These are phyloP conservation scores for Neosilurus mollespiculum DNA, from an alignment of 2,797 vertebrate species.

Conservation along the genomic window DNA sequence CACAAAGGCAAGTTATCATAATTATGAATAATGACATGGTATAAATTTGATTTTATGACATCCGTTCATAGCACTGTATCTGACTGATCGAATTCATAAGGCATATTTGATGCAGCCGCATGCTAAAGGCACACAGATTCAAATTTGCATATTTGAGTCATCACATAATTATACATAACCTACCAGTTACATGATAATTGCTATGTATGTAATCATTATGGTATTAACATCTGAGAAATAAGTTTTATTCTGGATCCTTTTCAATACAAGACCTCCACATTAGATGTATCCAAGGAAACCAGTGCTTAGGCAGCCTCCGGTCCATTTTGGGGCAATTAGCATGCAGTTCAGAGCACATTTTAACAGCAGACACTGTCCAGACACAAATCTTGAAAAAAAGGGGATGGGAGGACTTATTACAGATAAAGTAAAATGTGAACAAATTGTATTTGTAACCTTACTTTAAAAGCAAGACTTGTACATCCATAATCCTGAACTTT, in stretches of 20 bases:
- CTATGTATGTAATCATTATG: conserved; percentile 44
- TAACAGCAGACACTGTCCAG: conserved; percentile 34
- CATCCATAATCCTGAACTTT: background rate
- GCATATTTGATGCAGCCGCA: conserved; percentile 21
- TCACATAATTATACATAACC: conserved; percentile 48
- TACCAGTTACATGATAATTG: conserved; percentile 47
- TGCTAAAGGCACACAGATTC: background rate
- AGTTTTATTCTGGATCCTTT: conserved; percentile 44
- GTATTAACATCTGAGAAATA: conserved; percentile 45
- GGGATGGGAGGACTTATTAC: background rate
- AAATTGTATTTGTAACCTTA: conserved; percentile 18
- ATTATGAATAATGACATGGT: conserved; percentile 30
- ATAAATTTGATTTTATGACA: conserved; percentile 44
- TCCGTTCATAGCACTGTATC: conserved; percentile 14
- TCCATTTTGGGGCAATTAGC: conserved; percentile 47
- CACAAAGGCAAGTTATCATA: conserved; percentile 13
- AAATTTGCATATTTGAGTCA: conserved; percentile 42
- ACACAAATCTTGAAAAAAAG: conserved; percentile 18
- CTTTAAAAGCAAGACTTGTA: background rate
- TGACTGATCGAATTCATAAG: conserved; percentile 40
- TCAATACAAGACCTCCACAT: conserved; percentile 34
- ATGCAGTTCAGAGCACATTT: conserved; percentile 39
- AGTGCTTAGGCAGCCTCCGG: conserved; percentile 41
- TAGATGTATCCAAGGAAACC: conserved; percentile 54
- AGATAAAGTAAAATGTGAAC: conserved; percentile 6